Base-by-base conservation (phyloP, 2,113 vertebrate genomes). In the Amphiprion percula region DNA sequence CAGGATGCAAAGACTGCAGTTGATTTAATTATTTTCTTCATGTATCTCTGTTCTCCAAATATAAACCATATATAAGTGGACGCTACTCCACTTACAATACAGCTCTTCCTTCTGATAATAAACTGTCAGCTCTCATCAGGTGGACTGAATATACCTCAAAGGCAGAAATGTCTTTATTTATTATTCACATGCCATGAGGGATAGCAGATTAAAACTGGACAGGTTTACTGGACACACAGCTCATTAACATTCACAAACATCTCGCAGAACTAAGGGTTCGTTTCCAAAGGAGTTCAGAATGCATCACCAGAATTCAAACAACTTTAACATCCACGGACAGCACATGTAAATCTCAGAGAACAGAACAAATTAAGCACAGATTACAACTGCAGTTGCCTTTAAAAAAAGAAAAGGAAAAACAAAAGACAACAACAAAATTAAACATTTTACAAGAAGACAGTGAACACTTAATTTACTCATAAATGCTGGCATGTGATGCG, bases 141-240 rank as follows among this genome's bases (percentile, higher is more conserved):
- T 77, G 24, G 21, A 70, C 16, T 33, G 52, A 76, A 15, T 28
- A 74, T 64, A 55, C 65, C 78, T 81, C 53, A 70, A 75, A 84
- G 77, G 68, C 68, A 77, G 23, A 77, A 78, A 63, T 47, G 63
- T 76, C 65, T 59, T 49, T 63, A 46, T 67, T 65, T 76, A 71
- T 56, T 59, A 56, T 50, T 72, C 15, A 15, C 14, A 61, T 7
- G 70, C 30, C 52, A 4, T 53, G 60, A 64, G 77, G 24, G 78
- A 60, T 15, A 60, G 37, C 58, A 41, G 62, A 79, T 77, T 79
- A 69, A 77, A 79, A 79, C 44, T 63, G 46, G 17, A 37, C 19
- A 55, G 15, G 47, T 72, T 72, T 63, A 58, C 5, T 60, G 2
- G 53, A 64, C 52, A 65, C 44, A 15, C n/a, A 58, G 46, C 6